Base-by-base conservation (phyloP, 2,888 invertebrate genomes). In the Polydrusus pterygomalis region DNA sequence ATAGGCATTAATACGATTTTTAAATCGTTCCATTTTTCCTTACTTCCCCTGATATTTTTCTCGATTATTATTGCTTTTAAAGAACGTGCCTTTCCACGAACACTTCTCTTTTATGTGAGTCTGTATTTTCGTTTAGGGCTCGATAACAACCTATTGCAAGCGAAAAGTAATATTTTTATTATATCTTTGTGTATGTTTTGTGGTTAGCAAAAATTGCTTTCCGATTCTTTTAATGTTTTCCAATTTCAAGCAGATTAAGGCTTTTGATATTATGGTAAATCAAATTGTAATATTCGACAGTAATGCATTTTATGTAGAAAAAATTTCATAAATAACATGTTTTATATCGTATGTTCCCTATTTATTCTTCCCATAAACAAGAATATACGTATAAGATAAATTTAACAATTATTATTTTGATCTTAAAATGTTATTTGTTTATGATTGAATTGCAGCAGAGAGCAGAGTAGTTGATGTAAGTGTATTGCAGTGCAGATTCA, bases 61-160 rank as follows among this genome's bases (percentile, higher is more conserved):
- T 54, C 25, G 7, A 54, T 30, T 54, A 54, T 54, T 54, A 25
- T 30, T 54, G 25, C 54, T 54, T 54, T 54, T 25, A 30, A 54
- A 54, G 54, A 54, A 54, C 54, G 54, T 54, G 54, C 54, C 54
- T 30, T 54, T 54, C 20, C 6, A 54, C 30, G 54, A 54, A 54
- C 54, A 54, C 5, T 30, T 54, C 25, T 30, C 54, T 30, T 30
- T 54, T 54, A 30, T 54, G 51, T 54, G 13, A 25, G 30, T 54
- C 20, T 54, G 25, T 30, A n/a, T 54, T 30, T 54, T 54, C 54
- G 25, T 54, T 54, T 54, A 30, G n/a, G 30, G 13, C 17, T 54
- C 54, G 54, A 54, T 54, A 54, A 54, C 54, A 30, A 8, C n/a
- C 54, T 54, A 30, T 13, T 25, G 25, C 25, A 54, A 54, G 30